Conservation (phyloP, 2,888 invertebrate genomes). For the Pristionchus fissidentatus region DNA sequence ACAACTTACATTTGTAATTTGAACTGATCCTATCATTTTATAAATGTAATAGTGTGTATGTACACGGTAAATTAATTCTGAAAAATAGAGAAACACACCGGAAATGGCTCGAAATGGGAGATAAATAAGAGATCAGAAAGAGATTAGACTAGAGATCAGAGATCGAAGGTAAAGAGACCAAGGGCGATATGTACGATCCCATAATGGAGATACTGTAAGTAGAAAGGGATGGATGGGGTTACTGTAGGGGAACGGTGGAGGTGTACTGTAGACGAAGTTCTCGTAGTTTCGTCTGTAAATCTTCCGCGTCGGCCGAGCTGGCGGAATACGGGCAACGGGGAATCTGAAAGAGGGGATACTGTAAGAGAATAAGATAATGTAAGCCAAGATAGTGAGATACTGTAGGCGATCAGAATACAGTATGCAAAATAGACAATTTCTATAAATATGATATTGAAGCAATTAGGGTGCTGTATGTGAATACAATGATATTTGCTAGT, state of each 20-base stretch:
- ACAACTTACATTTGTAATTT: no score
- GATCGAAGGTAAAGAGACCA: background rate
- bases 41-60: background rate
- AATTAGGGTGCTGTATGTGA: background rate
- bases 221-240: background rate
- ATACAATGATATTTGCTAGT: no score
- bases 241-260: conserved; percentile 52
- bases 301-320: conserved; percentile 48
- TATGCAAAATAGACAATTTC: background rate
- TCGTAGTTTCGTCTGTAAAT: conserved; percentile 52
- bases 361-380: background rate
- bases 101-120: background rate
- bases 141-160: background rate
- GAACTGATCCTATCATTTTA: no score
- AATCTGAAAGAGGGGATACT: conserved; percentile 35
- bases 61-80: background rate
- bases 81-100: background rate
- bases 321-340: conserved; percentile 48
- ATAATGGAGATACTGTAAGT: background rate
- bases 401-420: background rate
- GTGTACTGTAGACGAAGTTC: conserved; percentile 57
- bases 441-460: no score
- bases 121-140: background rate
- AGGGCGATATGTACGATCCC: conserved; percentile 41
- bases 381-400: background rate